Conservation (phyloP, 1,140 invertebrate genomes). For the Branchinecta lindahli region DNA sequence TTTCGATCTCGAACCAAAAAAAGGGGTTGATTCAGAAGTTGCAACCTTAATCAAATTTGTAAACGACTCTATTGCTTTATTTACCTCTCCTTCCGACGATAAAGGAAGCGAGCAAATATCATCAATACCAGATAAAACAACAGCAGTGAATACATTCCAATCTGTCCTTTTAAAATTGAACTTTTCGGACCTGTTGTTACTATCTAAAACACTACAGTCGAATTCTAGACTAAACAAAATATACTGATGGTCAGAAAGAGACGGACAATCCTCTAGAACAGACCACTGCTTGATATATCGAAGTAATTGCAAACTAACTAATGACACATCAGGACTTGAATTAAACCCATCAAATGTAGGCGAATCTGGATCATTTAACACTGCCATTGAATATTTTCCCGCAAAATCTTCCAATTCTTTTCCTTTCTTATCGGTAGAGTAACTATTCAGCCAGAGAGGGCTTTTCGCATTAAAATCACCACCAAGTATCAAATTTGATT, state of each 20-base stretch:
- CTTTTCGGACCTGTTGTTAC: not conserved
- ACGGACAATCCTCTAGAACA: not conserved
- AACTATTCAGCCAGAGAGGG: not conserved
- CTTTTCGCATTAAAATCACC: conserved; percentile 1
- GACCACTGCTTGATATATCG: not conserved
- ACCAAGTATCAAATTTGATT: too few species aligned
- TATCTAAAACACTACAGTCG: not conserved
- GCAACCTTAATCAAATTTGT: not conserved
- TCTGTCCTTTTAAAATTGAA: not conserved
- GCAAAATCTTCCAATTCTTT: conserved; percentile 4
- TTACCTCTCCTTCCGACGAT: not conserved
- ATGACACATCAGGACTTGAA: not conserved
- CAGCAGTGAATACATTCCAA: not conserved
- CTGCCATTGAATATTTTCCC: not conserved
- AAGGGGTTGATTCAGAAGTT: not conserved
- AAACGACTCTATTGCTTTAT: not conserved
- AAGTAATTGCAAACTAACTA: not conserved
- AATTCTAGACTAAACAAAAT: not conserved
- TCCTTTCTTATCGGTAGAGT: not conserved
- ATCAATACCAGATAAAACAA: not conserved
- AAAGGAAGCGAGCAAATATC: not conserved
- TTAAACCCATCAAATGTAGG: not conserved
- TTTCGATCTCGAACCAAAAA: not conserved
- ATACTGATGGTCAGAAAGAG: not conserved
- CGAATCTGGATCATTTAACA: not conserved